These are phyloP conservation scores for Sus cebifrons DNA, from an alignment of 2,797 vertebrate genomes.

Conservation along the genomic window DNA sequence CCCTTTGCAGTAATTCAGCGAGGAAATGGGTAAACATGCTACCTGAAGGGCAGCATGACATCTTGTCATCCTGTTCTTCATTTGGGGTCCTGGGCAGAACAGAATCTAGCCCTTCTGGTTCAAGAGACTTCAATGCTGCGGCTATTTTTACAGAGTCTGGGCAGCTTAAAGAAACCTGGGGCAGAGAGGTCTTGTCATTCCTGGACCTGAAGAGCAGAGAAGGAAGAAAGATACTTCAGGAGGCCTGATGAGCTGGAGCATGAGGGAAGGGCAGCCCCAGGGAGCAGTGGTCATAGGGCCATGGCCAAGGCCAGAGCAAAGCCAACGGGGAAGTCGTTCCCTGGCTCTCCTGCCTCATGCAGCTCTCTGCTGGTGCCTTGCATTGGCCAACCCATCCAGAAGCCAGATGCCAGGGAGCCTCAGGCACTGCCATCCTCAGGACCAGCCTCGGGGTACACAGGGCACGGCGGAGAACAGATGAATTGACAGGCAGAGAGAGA, in stretches of 20 bases:
- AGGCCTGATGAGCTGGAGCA: neutral
- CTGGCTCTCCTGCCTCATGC: neutral
- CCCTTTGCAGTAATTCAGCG: neutral
- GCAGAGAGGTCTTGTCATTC: neutral
- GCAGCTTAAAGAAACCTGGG: neutral
- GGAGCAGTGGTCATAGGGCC: neutral
- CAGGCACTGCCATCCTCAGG: rapidly evolving
- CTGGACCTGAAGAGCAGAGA: neutral
- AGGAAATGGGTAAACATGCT: rapidly evolving
- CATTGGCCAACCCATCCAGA: neutral
- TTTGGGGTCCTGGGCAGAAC: neutral
- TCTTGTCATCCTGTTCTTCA: neutral
- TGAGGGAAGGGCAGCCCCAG: neutral
- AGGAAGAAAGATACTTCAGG: neutral
- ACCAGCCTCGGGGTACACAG: neutral
- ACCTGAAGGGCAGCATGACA: neutral
- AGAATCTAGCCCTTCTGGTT: neutral
- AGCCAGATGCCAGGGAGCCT: neutral
- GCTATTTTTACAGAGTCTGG: neutral
- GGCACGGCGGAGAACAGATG: neutral
- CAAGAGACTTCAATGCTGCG: neutral
- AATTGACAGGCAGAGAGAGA: neutral
- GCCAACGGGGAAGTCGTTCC: neutral
- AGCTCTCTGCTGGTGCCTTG: neutral
- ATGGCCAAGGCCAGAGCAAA: neutral